Percentiles rank a stretch among this genome's conserved stretches.
Evolutionary conservation across 2,113 vertebrate species (phyloP).

Genomic region (Neotoma lepida): DNA sequence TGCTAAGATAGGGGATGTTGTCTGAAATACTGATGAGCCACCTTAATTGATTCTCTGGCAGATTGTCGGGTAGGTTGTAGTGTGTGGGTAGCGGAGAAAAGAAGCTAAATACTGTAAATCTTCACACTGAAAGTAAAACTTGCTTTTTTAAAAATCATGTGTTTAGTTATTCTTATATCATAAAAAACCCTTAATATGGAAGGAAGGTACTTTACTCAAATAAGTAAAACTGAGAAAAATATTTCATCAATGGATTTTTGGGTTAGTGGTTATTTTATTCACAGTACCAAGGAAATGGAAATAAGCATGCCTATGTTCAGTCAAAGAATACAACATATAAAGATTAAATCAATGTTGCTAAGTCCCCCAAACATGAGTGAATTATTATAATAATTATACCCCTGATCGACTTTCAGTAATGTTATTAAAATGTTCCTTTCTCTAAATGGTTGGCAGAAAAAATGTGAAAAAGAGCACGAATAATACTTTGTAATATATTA

Average conservation of each 20-base stretch:
- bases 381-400: background rate
- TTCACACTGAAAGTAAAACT: constrained; percentile 29
- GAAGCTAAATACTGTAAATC: constrained; percentile 10
- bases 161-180: background rate
- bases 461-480: background rate
- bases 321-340: constrained; percentile 10
- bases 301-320: constrained; percentile 23
- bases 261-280: background rate
- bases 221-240: constrained; percentile 24
- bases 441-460: constrained; percentile 40
- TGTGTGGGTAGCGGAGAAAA: background rate
- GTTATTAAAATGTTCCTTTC: constrained; percentile 22
- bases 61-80: constrained; percentile 11
- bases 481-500: background rate
- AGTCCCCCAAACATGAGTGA: background rate
- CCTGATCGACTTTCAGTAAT: constrained; percentile 13
- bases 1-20: constrained; percentile 47
- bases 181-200: constrained; percentile 1
- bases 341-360: background rate
- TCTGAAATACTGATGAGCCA: constrained; percentile 67
- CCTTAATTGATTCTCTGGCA: constrained; percentile 63
- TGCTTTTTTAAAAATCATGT: background rate
- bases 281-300: background rate
- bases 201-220: constrained; percentile 35
- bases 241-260: background rate